Percentiles rank a stretch among this genome's conserved stretches.
These are phyloP conservation scores for Diarsia brunnea DNA, from an alignment of 2,888 invertebrate species.

Conservation along the genomic window DNA sequence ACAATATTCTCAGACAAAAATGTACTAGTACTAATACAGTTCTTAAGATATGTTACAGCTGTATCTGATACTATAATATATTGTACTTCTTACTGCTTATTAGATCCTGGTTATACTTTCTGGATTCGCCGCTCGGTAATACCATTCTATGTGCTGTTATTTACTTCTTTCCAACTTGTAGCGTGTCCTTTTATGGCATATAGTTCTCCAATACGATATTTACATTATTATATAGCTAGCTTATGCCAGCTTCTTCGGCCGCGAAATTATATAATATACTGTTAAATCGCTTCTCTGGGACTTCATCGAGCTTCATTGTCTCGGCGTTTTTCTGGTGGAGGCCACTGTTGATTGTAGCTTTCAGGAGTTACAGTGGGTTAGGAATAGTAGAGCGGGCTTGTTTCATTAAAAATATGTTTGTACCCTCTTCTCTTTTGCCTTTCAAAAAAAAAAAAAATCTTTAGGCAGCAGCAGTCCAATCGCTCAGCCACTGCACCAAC, in stretches of 20 bases:
- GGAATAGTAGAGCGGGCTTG: no score
- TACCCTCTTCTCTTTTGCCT: no score
- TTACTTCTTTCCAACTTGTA: not conserved
- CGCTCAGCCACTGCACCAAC: no score
- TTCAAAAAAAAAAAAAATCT: no score
- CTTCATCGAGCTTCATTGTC: no score
- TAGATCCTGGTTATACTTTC: conserved; percentile 28
- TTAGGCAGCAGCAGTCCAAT: no score
- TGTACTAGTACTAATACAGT: conserved; percentile 15
- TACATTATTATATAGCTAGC: not conserved
- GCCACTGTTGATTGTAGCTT: no score
- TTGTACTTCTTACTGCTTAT: conserved; percentile 50
- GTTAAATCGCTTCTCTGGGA: no score
- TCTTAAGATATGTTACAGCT: conserved; percentile 21
- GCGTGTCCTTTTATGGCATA: not conserved
- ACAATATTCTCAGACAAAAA: conserved; percentile 14
- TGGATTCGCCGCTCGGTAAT: not conserved
- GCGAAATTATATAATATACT: no score
- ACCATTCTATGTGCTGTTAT: conserved; percentile 1
- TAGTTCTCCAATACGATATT: not conserved
- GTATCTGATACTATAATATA: conserved; percentile 47
- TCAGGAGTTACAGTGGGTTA: no score
- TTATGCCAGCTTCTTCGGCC: not conserved
- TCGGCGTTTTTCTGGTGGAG: no score
- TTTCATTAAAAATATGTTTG: no score